A percentile compares a stretch with the other conserved stretches of the same genome.
These are phyloP conservation scores for Heliocidaris tuberculata DNA, from an alignment of 35 echinoderm and acorn worm genomes.

Conservation along the genomic window DNA sequence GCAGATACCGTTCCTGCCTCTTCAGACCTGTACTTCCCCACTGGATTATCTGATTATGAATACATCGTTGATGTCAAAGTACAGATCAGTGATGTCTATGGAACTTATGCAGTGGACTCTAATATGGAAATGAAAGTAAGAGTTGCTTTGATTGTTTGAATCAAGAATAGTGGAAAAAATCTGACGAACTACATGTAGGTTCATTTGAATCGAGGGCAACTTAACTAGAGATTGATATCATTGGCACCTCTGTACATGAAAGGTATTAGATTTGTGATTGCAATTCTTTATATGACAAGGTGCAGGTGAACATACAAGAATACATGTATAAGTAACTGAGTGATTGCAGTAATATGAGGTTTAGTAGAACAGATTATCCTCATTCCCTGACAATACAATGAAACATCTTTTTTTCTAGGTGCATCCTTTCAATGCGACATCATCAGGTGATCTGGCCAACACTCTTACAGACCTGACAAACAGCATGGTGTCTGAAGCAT, in stretches of 20 bases:
- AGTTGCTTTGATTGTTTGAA: neutral
- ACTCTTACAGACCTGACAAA: constrained; percentile 1
- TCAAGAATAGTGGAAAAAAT: too few species aligned
- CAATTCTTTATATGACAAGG: too few species aligned
- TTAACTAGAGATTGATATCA: too few species aligned
- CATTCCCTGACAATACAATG: too few species aligned
- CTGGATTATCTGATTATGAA: constrained; percentile 6
- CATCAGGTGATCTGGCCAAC: neutral
- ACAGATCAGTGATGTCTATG: neutral
- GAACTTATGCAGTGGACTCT: neutral
- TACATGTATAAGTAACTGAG: too few species aligned
- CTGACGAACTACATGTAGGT: too few species aligned
- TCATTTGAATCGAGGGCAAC: too few species aligned
- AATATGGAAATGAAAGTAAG: neutral
- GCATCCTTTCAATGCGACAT: neutral
- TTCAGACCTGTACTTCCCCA: neutral
- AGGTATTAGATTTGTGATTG: too few species aligned
- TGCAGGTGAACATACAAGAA: too few species aligned
- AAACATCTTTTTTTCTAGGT: neutral
- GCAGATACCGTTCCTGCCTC: neutral
- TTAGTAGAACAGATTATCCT: too few species aligned
- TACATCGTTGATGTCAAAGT: constrained; percentile 27
- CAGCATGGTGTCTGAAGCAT: constrained; percentile 25
- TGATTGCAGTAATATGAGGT: too few species aligned
- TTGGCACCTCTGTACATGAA: too few species aligned